phyloP scores from a whole-genome alignment of 1,140 invertebrate species.

The Lepidurus couesii region DNA sequence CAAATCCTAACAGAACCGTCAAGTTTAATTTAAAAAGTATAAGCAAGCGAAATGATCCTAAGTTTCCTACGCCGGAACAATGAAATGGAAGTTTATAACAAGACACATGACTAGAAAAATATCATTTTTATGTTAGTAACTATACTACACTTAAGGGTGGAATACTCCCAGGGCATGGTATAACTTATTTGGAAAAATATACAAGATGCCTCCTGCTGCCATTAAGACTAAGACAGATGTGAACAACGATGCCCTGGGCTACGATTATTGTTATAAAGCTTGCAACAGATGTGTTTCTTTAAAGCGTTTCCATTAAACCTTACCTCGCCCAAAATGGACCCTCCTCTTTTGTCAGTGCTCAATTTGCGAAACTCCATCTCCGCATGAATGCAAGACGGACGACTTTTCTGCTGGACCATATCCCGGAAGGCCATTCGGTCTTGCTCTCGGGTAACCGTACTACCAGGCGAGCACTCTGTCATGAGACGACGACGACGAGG shows the following conservation, averaged over 20 bases:
- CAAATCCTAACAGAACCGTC: too few relatives aligned
- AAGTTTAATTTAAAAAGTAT: too few relatives aligned
- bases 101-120: too few relatives aligned
- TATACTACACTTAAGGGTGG: too few relatives aligned
- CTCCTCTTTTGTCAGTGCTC: conserved; percentile 40
- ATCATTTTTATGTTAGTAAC: too few relatives aligned
- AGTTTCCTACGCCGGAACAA: too few relatives aligned
- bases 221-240: not conserved
- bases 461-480: conserved; percentile 23
- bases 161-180: not conserved
- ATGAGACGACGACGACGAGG: conserved; percentile 8
- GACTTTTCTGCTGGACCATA: conserved; percentile 41
- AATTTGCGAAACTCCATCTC: conserved; percentile 46
- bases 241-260: not conserved
- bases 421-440: conserved; percentile 41
- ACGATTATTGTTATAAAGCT: not conserved
- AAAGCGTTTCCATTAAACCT: not conserved
- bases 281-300: not conserved
- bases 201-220: not conserved
- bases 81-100: too few relatives aligned
- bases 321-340: conserved; percentile 49
- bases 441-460: conserved; percentile 41
- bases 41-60: too few relatives aligned
- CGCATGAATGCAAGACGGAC: conserved; percentile 48
- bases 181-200: not conserved